A percentile compares a stretch with the other conserved stretches of the same genome.
Evolutionary conservation across 2,797 vertebrate species (phyloP).

Genomic region (Euphonia xanthogaster): DNA sequence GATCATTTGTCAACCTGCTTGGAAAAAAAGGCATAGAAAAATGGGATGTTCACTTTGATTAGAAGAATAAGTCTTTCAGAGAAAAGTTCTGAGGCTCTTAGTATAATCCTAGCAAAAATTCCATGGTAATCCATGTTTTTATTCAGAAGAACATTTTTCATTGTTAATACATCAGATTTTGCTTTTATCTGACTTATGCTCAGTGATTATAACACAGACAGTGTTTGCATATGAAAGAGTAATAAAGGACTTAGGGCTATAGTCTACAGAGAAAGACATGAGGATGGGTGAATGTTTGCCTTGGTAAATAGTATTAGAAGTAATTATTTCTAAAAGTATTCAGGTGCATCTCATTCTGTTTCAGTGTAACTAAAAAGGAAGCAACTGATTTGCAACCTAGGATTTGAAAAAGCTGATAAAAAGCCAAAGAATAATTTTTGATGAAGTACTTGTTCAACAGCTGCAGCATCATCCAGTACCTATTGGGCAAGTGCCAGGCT

Average conservation of each 20-base stretch:
- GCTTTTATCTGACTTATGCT: not conserved
- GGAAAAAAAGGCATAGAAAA: not conserved
- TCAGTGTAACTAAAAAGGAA: constrained; percentile 4
- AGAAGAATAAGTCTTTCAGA: constrained; percentile 4
- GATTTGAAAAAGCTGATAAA: constrained; percentile 49
- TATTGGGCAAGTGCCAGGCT: constrained; percentile 10
- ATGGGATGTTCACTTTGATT: not conserved
- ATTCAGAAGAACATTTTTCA: constrained; percentile 7
- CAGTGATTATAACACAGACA: not conserved
- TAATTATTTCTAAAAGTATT: constrained; percentile 37
- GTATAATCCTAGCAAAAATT: not conserved
- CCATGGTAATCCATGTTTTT: not conserved
- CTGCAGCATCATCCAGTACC: not conserved
- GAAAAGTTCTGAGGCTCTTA: not conserved
- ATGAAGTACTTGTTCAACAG: constrained; percentile 29
- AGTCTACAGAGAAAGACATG: not conserved
- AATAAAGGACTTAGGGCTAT: not conserved
- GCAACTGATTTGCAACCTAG: constrained; percentile 14
- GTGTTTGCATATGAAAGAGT: not conserved
- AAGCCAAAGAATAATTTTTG: constrained; percentile 25
- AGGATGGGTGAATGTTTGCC: not conserved
- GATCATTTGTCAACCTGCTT: not conserved
- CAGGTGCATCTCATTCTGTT: constrained; percentile 34
- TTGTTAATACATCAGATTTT: constrained; percentile 3
- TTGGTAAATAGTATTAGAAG: not conserved